These are phyloP conservation scores for Plagodis pulveraria DNA, from an alignment of 2,888 invertebrate species.

Conservation along the genomic window DNA sequence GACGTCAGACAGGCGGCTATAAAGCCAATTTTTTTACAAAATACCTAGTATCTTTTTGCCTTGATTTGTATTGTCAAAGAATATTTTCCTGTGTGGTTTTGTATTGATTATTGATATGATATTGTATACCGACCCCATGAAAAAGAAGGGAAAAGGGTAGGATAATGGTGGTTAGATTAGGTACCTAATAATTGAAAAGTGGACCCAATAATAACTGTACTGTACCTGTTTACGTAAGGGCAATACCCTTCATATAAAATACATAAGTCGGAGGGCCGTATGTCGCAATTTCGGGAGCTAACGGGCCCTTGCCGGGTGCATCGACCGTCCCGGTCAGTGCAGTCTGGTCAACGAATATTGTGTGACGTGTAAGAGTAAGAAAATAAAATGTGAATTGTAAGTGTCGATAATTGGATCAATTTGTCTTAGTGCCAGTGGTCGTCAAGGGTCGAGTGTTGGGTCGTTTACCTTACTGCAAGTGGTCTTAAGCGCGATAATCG, in stretches of 20 bases:
- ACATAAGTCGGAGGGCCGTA: slow-evolving; percentile 45
- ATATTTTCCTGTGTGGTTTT: background rate
- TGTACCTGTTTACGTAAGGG: slow-evolving; percentile 36
- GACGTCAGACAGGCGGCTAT: too few relatives aligned
- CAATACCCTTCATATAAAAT: slow-evolving; percentile 55
- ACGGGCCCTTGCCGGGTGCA: slow-evolving; percentile 65
- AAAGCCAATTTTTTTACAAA: too few relatives aligned
- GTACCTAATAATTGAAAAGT: too few relatives aligned
- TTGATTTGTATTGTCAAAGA: too few relatives aligned
- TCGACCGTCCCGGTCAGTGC: slow-evolving; percentile 65
- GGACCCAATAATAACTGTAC: background rate
- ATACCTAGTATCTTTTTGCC: too few relatives aligned
- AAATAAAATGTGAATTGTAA: slow-evolving; percentile 47
- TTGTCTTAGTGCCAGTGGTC: too few relatives aligned
- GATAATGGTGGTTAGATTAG: too few relatives aligned
- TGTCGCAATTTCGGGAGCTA: slow-evolving; percentile 81
- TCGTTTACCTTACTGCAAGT: slow-evolving; percentile 35
- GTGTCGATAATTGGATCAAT: slow-evolving; percentile 8
- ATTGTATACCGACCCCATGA: too few relatives aligned
- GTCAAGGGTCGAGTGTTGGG: slow-evolving; percentile 22
- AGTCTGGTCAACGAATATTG: slow-evolving; percentile 54
- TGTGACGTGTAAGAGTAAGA: slow-evolving; percentile 56
- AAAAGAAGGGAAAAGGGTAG: too few relatives aligned
- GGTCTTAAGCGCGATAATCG: background rate
- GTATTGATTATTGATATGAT: too few relatives aligned